Evolutionary conservation across 2,113 vertebrate species (phyloP), one percentile per base, ranked within the genome.

Genomic region (Ranitomeya imitator): DNA sequence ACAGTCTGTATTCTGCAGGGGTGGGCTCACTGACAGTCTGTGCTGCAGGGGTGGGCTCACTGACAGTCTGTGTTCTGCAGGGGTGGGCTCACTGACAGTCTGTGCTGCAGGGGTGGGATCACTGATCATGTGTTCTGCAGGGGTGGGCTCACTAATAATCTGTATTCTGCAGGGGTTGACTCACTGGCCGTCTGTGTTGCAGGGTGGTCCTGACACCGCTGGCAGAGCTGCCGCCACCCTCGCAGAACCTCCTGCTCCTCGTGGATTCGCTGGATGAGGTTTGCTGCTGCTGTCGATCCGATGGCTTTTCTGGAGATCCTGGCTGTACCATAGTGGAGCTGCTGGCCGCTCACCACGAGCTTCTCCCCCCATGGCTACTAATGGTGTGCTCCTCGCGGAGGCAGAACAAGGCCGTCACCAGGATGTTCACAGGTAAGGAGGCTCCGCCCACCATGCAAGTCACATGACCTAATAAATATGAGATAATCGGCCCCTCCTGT

Each of bases 281-380:
- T 9, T 90, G 77, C n/a, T 83, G 82, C 18, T 77, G 63, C 55
- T 85, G 23, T 9, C 85, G 88, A 37, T 89, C 86, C 0, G 37
- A 31, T 54, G 81, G 65, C 21, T 89, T 90, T 26, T 82, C 83
- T 0, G 79, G 74, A 3, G 86, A 90, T 31, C 90, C 76, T 52
- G 93, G 92, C 37, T 31, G 60, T 59, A 95, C 94, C 87, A 94
- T 96, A 19, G 92, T 93, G 0, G 93, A 94, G 63, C 93, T 96
- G 13, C 92, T 96, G 71, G 92, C 93, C 6, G 89, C 88, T 26
- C 92, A 96, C 91, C 93, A 94, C 15, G 93, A 95, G 86, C 93
- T 95, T 59, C 90, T 97, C 83, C 96, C 96, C 4, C 71, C 92
- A 54, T 96, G 96, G 96, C 91, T 97, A 84, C 92, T 96, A 52